Evolutionary conservation across 1,140 invertebrate genomes (phyloP).

Genomic region (Colletes latitarsis): DNA sequence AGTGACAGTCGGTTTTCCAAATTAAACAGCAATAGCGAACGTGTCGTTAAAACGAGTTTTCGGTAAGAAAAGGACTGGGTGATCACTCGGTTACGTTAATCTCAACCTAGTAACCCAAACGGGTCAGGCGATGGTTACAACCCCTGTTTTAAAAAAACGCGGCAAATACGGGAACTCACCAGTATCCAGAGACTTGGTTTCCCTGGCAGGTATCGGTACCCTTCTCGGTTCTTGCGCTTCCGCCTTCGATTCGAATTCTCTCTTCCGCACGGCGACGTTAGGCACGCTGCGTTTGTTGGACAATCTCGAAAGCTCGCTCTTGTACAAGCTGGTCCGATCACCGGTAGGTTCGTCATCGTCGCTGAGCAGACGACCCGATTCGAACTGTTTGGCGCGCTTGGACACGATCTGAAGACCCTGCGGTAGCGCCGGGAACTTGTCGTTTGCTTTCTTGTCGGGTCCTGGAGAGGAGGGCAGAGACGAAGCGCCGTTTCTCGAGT

Average conservation of each 20-base stretch:
- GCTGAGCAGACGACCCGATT: conserved; percentile 82
- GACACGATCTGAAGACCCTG: conserved; percentile 85
- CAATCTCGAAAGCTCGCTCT: conserved; percentile 87
- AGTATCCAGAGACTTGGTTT: conserved; percentile 76
- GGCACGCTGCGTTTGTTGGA: conserved; percentile 86
- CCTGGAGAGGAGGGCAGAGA: conserved; percentile 77
- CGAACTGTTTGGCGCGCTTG: conserved; percentile 88
- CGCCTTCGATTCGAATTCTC: conserved; percentile 87
- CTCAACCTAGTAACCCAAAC: no score
- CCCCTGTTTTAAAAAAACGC: no score
- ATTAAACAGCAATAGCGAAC: no score
- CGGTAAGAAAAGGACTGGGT: no score
- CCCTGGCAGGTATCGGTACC: conserved; percentile 58
- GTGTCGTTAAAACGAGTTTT: no score
- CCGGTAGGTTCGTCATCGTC: conserved; percentile 82
- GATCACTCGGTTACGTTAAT: no score
- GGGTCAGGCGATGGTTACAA: no score
- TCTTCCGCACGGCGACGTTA: conserved; percentile 87
- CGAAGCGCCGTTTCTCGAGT: conserved; percentile 71
- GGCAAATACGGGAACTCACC: conserved; percentile 54
- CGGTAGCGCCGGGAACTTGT: conserved; percentile 82
- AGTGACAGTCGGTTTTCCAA: no score
- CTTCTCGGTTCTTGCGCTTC: conserved; percentile 73
- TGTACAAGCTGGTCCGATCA: conserved; percentile 86
- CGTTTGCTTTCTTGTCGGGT: conserved; percentile 71